Evolutionary conservation across 2,113 vertebrate genomes (phyloP), one percentile per base, ranked within the genome.

Genomic region (Mirounga angustirostris): DNA sequence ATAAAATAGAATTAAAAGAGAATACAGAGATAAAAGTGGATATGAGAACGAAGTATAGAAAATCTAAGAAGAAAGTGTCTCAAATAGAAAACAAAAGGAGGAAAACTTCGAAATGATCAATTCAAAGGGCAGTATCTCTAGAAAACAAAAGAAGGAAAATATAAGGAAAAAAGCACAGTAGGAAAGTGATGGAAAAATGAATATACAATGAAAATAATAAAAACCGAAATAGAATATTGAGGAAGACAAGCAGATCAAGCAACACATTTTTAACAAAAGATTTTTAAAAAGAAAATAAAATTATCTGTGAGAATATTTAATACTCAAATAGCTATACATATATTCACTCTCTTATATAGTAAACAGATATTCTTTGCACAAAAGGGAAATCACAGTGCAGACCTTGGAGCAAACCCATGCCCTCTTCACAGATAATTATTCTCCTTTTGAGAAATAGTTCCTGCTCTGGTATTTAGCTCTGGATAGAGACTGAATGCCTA

Each of bases 91-190:
- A 82, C 18, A 8, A 65, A 76, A 22, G 80, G 43, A 85, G 76
- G 40, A 50, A 74, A 94, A 94, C n/a, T 59, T 81, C 40, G 52
- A 61, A 69, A 80, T 36, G 16, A 58, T 46, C 16, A 63, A 24
- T 8, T 46, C 33, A 84, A 88, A 95, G 59, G 30, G n/a, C 28
- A 76, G 0, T 84, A 65, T 85, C 22, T 84, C 12, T 36, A 88
- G n/a, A 78, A 91, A 91, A 95, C 24, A 67, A 92, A 69, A 79
- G 13, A 30, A 79, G 24, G 16, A 73, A 95, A 79, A 80, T 30
- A 7, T 33, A n/a, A 92, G 12, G 46, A 28, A 71, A 73, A 50
- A 56, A 80, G 89, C 12, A 58, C 22, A 90, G 22, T 46, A 65
- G 7, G 8, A 46, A 95, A 58, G 33, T 33, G 22, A 50, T 85